phyloP scores from a whole-genome alignment of 2,888 invertebrate species.

The Agonopterix subpropinquella region DNA sequence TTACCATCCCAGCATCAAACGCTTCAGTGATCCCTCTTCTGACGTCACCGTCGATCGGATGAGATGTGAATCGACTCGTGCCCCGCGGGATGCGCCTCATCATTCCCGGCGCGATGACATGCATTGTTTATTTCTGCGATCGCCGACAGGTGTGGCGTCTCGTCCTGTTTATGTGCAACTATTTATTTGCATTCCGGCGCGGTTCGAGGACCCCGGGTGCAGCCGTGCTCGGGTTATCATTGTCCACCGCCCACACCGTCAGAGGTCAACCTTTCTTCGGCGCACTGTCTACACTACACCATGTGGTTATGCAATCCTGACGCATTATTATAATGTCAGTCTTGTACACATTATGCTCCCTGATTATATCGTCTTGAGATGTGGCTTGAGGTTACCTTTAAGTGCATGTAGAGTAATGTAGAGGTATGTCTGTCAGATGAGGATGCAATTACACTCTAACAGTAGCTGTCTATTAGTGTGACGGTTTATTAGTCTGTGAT shows the following conservation, averaged over 20 bases:
- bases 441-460: conserved; percentile 7
- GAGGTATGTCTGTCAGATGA: background rate
- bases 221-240: conserved; percentile 38
- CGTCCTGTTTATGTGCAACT: conserved; percentile 61
- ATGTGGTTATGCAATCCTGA: conserved; percentile 31
- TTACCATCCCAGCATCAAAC: background rate
- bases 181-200: conserved; percentile 71
- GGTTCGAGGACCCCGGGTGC: conserved; percentile 57
- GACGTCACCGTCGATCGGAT: conserved; percentile 12
- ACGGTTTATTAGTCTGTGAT: conserved; percentile 16
- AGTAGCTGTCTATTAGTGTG: conserved; percentile 13
- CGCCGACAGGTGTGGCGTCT: conserved; percentile 61
- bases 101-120: conserved; percentile 46
- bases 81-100: conserved; percentile 20
- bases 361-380: conserved; percentile 31
- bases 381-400: conserved; percentile 6
- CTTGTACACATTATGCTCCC: conserved; percentile 13
- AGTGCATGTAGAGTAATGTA: conserved; percentile 4
- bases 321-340: conserved; percentile 34
- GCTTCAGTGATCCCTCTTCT: background rate
- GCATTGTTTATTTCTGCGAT: conserved; percentile 65
- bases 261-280: conserved; percentile 52
- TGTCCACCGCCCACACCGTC: conserved; percentile 46
- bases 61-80: conserved; percentile 14
- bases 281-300: conserved; percentile 29